Base-by-base conservation (phyloP, 2,888 invertebrate genomes). In the Galeruca laticollis region DNA sequence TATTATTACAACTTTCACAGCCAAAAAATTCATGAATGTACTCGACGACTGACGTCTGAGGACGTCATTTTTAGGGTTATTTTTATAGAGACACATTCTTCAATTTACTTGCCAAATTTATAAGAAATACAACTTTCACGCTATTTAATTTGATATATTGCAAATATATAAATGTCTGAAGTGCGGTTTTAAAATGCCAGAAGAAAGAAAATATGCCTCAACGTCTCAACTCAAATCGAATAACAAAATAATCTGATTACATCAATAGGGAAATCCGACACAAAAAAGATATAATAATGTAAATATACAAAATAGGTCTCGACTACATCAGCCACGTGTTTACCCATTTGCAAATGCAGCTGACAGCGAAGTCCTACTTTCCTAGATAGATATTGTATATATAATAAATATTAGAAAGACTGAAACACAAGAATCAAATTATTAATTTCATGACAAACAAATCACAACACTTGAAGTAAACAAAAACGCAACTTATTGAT, bases 11-110 rank as follows among this genome's bases (percentile, higher is more conserved):
- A 57, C 35, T 57, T 57, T 57, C 35, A 18, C 31, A 35, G 56
- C 56, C 56, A 57, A 57, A 35, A 57, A 57, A 57, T 35, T 57
- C 35, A 57, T 57, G 56, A 57, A 57, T 57, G 56, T 57, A 57
- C 11, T 5, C 56, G 56, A 8, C 56, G 52, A 13, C 18, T 35
- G 56, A 57, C 56, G 56, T 18, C 33, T 35, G 13, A n/a, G 1
- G 15, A 57, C 56, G 56, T 57, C 56, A 57, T 31, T 31, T 57
- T 57, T 15, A 35, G n/a, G 21, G 56, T 35, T 57, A 57, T 57
- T 57, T 57, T 57, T 57, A 35, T 26, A 54, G 33, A 15, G 35
- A 35, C 56, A 35, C 56, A 57, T 35, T 54, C 54, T 54, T 54
- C 8, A 1, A 31, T 15, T 57, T 35, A 4, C 56, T 57, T 57